These are phyloP conservation scores for Sebastes vulpes DNA, from an alignment of 2,797 vertebrate genomes.

Conservation along the genomic window DNA sequence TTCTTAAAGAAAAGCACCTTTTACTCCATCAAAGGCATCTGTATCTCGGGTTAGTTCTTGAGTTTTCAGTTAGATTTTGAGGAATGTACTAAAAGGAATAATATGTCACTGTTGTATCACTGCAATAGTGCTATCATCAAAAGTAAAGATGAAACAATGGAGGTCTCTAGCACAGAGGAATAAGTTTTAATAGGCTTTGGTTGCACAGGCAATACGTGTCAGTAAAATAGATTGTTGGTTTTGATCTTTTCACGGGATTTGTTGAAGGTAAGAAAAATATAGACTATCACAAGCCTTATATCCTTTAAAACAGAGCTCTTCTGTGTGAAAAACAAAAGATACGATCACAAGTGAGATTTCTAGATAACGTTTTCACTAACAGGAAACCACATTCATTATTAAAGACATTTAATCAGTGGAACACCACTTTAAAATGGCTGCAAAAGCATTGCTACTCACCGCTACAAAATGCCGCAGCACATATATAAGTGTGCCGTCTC, in stretches of 20 bases:
- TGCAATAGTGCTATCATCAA: neutral
- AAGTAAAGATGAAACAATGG: neutral
- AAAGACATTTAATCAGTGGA: neutral
- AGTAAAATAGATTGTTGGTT: neutral
- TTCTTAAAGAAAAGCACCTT: slow-evolving; percentile 34
- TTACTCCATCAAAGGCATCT: slow-evolving; percentile 14
- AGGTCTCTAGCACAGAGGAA: neutral
- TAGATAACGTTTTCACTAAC: neutral
- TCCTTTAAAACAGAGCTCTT: neutral
- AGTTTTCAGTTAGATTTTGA: slow-evolving; percentile 2
- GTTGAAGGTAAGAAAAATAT: neutral
- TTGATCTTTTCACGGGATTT: neutral
- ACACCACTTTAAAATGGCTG: neutral
- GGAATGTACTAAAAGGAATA: neutral
- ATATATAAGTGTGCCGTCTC: slow-evolving; percentile 89
- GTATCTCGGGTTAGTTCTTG: neutral
- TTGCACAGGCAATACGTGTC: neutral
- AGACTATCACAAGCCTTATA: neutral
- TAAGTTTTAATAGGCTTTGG: neutral
- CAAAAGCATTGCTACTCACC: slow-evolving; percentile 81
- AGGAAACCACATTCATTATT: neutral
- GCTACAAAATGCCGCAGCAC: slow-evolving; percentile 94
- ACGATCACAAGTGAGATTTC: neutral
- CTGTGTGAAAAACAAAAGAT: neutral
- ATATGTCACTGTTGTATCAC: neutral